These are phyloP conservation scores for Micrastur ruficollis DNA, from an alignment of 2,797 vertebrate genomes.

Conservation along the genomic window DNA sequence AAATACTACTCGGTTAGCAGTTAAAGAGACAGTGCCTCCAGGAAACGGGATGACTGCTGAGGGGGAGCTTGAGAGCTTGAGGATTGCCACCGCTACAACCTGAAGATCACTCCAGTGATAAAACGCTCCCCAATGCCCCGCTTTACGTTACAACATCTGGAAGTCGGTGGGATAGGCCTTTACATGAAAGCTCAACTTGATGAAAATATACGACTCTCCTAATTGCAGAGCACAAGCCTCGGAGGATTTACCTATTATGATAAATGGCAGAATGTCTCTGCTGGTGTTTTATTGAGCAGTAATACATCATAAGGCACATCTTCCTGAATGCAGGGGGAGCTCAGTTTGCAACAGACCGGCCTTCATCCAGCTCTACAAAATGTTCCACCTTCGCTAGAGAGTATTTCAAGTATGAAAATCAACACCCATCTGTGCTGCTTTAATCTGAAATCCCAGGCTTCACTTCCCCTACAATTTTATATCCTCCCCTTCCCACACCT, in stretches of 20 bases:
- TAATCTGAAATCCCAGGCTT: not conserved
- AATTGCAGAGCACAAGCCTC: not conserved
- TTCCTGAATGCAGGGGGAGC: not conserved
- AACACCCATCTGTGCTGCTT: not conserved
- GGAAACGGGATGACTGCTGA: not conserved
- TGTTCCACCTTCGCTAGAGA: not conserved
- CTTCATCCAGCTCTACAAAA: not conserved
- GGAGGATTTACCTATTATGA: not conserved
- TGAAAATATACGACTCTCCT: not conserved
- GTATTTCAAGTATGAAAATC: conserved; percentile 4
- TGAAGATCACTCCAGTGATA: not conserved
- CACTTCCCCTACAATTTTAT: not conserved
- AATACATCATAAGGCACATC: not conserved
- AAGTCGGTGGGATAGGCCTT: not conserved
- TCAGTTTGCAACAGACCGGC: not conserved
- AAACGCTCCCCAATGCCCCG: not conserved
- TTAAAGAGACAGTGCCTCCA: not conserved
- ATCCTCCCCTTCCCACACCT: conserved; percentile 16
- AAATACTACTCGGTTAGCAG: not conserved
- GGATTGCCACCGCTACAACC: not conserved
- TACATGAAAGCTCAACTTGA: not conserved
- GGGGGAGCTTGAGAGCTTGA: not conserved
- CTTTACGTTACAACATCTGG: not conserved
- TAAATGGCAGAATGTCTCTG: not conserved
- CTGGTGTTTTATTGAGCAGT: not conserved